Conservation (phyloP, 2,888 invertebrate genomes). For the Aporophyla lueneburgensis region DNA sequence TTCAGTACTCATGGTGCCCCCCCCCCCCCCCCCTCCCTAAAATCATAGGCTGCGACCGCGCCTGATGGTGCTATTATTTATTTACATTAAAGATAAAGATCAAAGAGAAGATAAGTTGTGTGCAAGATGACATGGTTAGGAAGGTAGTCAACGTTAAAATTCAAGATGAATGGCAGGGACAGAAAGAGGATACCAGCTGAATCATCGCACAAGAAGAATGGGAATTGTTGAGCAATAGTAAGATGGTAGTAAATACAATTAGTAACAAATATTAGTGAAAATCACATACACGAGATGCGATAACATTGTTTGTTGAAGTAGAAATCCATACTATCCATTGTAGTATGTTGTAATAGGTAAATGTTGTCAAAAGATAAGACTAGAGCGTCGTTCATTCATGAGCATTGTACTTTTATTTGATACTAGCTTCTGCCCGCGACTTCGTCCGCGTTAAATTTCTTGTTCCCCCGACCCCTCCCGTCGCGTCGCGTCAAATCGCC, state of each 20-base stretch:
- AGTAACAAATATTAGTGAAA: slow-evolving; percentile 25
- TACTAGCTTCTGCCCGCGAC: no score
- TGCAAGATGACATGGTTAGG: neutral
- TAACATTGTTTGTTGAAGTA: slow-evolving; percentile 32
- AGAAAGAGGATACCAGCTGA: no score
- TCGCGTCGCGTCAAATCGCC: no score
- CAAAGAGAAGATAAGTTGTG: neutral
- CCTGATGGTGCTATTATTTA: no score
- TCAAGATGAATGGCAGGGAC: no score
- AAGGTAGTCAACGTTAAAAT: neutral
- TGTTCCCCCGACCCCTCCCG: no score
- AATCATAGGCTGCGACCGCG: no score
- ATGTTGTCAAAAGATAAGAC: slow-evolving; percentile 35
- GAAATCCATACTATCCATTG: slow-evolving; percentile 28
- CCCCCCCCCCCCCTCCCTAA: no score
- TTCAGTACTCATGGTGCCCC: no score
- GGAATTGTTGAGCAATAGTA: neutral
- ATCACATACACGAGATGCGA: slow-evolving; percentile 23
- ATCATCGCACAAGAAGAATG: neutral
- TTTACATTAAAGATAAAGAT: no score
- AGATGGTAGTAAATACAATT: neutral
- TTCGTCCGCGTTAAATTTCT: no score
- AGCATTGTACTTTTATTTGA: neutral
- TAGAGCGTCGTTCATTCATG: slow-evolving; percentile 47
- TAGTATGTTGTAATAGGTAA: slow-evolving; percentile 31